Conservation (phyloP, 2,113 vertebrate genomes). For the Mormoops blainvillei region DNA sequence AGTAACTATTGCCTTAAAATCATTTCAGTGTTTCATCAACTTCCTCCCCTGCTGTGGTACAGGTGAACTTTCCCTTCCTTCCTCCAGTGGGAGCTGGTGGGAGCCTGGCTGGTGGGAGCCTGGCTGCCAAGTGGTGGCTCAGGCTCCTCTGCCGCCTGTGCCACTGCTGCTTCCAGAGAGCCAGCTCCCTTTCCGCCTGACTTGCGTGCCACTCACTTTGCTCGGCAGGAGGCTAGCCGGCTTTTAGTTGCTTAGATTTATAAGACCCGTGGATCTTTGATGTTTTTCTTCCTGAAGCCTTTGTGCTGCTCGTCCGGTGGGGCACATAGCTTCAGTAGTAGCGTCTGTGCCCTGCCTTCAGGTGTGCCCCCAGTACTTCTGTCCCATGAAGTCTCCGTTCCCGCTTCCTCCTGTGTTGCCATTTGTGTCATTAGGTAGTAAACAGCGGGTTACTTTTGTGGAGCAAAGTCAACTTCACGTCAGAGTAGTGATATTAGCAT, state of each 20-base stretch:
- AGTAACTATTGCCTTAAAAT: background rate
- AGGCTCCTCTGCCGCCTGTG: too few relatives aligned
- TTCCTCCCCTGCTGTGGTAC: background rate
- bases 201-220: background rate
- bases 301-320: background rate
- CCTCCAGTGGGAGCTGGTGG: background rate
- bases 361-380: background rate
- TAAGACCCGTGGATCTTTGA: background rate
- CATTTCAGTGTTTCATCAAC: background rate
- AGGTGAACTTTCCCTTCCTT: background rate
- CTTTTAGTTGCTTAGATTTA: background rate
- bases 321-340: background rate
- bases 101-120: background rate
- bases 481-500: background rate
- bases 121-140: background rate
- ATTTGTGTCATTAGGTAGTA: background rate
- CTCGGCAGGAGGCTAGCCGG: background rate
- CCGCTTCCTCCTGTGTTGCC: background rate
- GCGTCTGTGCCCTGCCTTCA: background rate
- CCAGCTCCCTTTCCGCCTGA: background rate
- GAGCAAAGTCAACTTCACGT: background rate
- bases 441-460: background rate
- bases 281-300: background rate
- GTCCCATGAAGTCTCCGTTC: background rate
- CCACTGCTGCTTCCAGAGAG: background rate